Percentiles rank a stretch among this genome's conserved stretches.
These are phyloP conservation scores for Tenthredo mesomela DNA, from an alignment of 2,888 invertebrate genomes.

Conservation along the genomic window DNA sequence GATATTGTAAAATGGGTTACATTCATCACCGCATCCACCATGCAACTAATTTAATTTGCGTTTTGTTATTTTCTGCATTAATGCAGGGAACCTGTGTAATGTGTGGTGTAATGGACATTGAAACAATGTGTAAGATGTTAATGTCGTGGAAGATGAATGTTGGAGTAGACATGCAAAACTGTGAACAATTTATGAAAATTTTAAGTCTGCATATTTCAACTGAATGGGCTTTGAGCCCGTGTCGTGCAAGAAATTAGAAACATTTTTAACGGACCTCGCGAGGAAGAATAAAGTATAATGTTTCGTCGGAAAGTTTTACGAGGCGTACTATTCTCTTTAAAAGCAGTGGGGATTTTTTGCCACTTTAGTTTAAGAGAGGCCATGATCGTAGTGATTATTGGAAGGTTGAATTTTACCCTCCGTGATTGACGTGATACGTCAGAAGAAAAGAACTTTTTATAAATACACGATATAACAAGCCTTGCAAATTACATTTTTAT, in stretches of 20 bases:
- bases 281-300: not conserved
- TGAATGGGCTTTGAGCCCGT: constrained; percentile 12
- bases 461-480: not conserved
- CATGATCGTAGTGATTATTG: constrained; percentile 38
- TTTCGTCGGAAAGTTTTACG: constrained; percentile 22
- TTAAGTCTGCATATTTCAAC: constrained; percentile 21
- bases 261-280: constrained; percentile 8
- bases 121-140: constrained; percentile 16
- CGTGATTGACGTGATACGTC: constrained; percentile 17
- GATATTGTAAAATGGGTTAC: not conserved
- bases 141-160: constrained; percentile 30
- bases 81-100: not conserved
- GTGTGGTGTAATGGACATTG: not conserved
- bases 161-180: not conserved
- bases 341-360: constrained; percentile 5
- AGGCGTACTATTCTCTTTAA: not conserved
- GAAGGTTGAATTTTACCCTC: not conserved
- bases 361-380: constrained; percentile 24
- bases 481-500: constrained; percentile 22
- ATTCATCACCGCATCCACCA: not conserved
- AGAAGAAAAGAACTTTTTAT: not conserved
- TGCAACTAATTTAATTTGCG: constrained; percentile 8
- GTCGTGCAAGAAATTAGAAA: constrained; percentile 25
- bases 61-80: not conserved
- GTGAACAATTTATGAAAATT: constrained; percentile 24